Evolutionary conservation across 2,113 vertebrate genomes (phyloP).

Genomic region (Clarias macrocephalus): DNA sequence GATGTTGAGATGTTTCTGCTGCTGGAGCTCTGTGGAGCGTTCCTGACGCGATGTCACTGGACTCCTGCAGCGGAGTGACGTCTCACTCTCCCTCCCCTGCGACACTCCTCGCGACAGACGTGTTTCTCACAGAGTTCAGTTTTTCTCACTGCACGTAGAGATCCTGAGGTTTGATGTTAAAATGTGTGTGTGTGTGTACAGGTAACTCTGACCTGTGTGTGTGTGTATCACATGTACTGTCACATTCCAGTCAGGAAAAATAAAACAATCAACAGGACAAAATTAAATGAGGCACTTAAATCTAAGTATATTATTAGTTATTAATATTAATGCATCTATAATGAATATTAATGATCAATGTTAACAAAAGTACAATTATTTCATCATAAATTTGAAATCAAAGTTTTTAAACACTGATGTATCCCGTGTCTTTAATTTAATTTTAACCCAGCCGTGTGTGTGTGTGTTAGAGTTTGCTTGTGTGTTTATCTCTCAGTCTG

Average conservation of each 20-base stretch:
- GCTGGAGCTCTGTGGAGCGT: too few relatives aligned
- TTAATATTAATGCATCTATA: not conserved
- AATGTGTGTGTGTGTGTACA: not conserved
- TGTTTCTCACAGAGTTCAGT: too few relatives aligned
- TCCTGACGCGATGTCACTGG: too few relatives aligned
- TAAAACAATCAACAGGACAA: not conserved
- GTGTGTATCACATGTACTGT: not conserved
- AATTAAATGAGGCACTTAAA: not conserved
- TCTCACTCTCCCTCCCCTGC: too few relatives aligned
- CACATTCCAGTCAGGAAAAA: not conserved
- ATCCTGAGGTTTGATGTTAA: too few relatives aligned
- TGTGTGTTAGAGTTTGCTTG: conserved; percentile 64
- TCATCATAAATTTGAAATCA: not conserved
- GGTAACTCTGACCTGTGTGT: not conserved
- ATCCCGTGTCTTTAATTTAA: not conserved
- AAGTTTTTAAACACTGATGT: not conserved
- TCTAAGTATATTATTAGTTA: too few relatives aligned
- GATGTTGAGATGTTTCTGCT: too few relatives aligned
- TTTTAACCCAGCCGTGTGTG: not conserved
- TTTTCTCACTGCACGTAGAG: too few relatives aligned
- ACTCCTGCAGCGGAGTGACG: too few relatives aligned
- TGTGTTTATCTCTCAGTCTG: conserved; percentile 60
- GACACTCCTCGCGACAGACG: too few relatives aligned
- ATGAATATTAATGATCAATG: not conserved
- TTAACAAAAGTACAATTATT: not conserved